Evolutionary conservation across 2,797 vertebrate species (phyloP).

Genomic region (Gymnothorax javanicus): DNA sequence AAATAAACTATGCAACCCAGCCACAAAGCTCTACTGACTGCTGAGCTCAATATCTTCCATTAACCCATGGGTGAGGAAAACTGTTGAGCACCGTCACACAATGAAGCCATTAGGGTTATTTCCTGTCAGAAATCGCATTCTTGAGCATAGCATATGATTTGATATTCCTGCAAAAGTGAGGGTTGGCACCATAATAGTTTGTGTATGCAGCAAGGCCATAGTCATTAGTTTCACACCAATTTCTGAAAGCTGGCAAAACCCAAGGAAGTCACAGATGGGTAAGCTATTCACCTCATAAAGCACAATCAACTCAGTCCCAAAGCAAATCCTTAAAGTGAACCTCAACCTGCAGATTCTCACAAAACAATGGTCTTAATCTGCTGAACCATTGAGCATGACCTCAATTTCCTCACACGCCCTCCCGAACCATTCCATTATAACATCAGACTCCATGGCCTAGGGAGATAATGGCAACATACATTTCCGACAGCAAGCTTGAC

Average conservation of each 20-base stretch:
- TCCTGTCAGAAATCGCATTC: constrained; percentile 55
- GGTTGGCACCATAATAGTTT: constrained; percentile 27
- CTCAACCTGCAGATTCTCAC: not conserved
- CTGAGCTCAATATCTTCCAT: constrained; percentile 3
- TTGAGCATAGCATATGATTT: constrained; percentile 23
- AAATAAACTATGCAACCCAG: not conserved
- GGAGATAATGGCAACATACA: not conserved
- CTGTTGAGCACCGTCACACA: constrained; percentile 27
- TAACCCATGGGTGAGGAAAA: not conserved
- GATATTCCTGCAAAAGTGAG: constrained; percentile 35
- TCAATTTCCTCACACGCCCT: not conserved
- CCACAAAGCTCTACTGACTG: not conserved
- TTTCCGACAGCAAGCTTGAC: not conserved
- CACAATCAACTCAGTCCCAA: constrained; percentile 9
- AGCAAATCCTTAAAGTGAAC: not conserved
- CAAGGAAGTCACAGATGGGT: constrained; percentile 25
- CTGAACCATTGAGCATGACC: not conserved
- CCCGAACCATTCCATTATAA: not conserved
- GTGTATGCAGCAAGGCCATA: constrained; percentile 18
- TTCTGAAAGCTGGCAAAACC: constrained; percentile 50
- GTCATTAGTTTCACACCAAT: constrained; percentile 50
- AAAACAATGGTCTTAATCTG: not conserved
- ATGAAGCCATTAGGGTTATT: constrained; percentile 50
- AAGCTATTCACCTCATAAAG: constrained; percentile 35
- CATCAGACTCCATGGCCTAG: not conserved